Evolutionary conservation across 2,113 vertebrate species (phyloP), one percentile per base, ranked within the genome.

Genomic region (Sylvietta virens): DNA sequence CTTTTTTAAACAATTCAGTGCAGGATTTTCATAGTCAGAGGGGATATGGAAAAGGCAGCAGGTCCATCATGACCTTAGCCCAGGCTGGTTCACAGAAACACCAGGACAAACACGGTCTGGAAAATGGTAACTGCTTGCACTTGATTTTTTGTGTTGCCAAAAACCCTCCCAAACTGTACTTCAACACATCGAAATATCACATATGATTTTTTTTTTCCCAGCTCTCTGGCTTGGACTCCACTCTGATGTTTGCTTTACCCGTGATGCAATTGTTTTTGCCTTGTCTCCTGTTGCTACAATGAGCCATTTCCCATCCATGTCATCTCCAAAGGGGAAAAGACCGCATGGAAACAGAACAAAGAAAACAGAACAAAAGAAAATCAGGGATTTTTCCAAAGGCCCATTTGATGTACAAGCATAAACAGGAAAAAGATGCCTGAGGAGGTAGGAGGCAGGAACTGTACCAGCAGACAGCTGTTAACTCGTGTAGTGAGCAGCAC

Each of bases 271-370:
- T 88, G 89, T 76, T 86, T 93, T 78, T 93, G 83, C 83, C 81
- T 88, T 93, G 77, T 66, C 92, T 91, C 92, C 89, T 74, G 77
- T 95, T 56, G 90, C 66, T 70, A 90, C 94, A 89, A 86, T 85
- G 86, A 96, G 72, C 90, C 88, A 85, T 92, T 98, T 97, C 96
- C 97, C 94, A 97, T 91, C 48, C 81, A 61, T 92, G 93, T 95
- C 97, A 81, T 91, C 92, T 96, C 93, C 88, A 93, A 97, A 96
- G 93, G 94, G 96, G 73, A 89, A 92, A 94, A 93, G 94, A 94
- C 87, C 3, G 13, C 94, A 71, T 95, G 97, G 97, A 97, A 97
- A 92, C 81, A 96, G 97, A 97, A 97, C 97, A 97, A 97, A 98
- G 97, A 76, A 53, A 94, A 86, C 73, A 73, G 90, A 94, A 97